Percentiles rank a stretch among this genome's conserved stretches.
Evolutionary conservation across 2,113 vertebrate species (phyloP).

Genomic region (Chaetodon trifascialis): DNA sequence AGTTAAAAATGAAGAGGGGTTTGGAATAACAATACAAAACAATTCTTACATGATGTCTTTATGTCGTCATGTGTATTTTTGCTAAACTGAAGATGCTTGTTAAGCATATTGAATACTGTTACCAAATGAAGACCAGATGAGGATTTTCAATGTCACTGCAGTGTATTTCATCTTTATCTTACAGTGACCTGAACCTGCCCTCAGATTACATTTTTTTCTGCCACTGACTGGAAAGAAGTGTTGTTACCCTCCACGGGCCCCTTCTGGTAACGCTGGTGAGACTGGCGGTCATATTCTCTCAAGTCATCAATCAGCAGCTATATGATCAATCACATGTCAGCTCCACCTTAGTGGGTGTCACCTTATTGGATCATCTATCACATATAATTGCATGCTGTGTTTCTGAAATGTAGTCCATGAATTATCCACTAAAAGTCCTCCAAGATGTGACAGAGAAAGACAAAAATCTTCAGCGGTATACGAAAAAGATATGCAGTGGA

Average conservation of each 20-base stretch:
- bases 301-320: constrained; percentile 56
- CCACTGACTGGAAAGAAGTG: constrained; percentile 4
- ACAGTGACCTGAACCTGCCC: not conserved
- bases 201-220: not conserved
- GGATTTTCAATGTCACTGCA: constrained; percentile 13
- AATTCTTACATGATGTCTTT: not conserved
- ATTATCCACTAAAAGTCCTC: constrained; percentile 51
- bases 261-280: constrained; percentile 16
- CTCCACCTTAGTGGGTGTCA: constrained; percentile 45
- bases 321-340: constrained; percentile 64
- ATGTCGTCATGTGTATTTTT: not conserved
- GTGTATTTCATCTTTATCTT: not conserved
- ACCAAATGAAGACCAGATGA: not conserved
- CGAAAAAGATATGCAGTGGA: not conserved
- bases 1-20: too few relatives aligned
- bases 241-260: not conserved
- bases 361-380: constrained; percentile 66
- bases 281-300: constrained; percentile 30
- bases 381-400: constrained; percentile 61
- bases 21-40: too few relatives aligned
- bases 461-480: constrained; percentile 18
- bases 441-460: constrained; percentile 32
- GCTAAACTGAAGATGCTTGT: not conserved
- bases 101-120: not conserved
- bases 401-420: constrained; percentile 31